These are phyloP conservation scores for Pogonomyrmex barbatus DNA, from an alignment of 1,140 invertebrate species.

Conservation along the genomic window DNA sequence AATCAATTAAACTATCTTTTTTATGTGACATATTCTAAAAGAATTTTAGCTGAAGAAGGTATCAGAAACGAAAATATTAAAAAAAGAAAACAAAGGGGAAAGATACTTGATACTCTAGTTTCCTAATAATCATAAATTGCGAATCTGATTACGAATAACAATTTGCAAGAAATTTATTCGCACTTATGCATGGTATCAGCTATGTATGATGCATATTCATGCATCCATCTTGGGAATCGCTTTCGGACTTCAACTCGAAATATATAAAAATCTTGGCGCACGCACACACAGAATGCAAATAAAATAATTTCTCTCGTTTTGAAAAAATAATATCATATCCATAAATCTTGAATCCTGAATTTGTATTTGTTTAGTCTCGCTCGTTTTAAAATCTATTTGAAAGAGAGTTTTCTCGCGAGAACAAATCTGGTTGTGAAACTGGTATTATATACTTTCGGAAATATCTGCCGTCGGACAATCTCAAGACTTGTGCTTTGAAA, in stretches of 20 bases:
- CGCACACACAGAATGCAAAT: not conserved
- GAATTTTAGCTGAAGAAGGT: no score
- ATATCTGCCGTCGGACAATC: slow-evolving; percentile 65
- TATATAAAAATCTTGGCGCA: slow-evolving; percentile 53
- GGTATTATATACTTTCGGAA: not conserved
- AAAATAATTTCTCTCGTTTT: no score
- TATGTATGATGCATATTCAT: slow-evolving; percentile 67
- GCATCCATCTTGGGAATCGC: slow-evolving; percentile 41
- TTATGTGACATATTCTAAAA: no score
- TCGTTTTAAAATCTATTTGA: slow-evolving; percentile 72
- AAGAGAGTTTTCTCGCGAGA: slow-evolving; percentile 47
- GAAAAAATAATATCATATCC: slow-evolving; percentile 52
- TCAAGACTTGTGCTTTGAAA: not conserved
- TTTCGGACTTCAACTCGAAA: slow-evolving; percentile 46
- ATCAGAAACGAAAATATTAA: not conserved
- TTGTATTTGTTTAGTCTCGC: slow-evolving; percentile 80
- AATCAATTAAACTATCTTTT: no score
- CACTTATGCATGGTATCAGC: slow-evolving; percentile 79
- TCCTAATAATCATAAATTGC: slow-evolving; percentile 6
- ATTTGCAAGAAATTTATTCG: slow-evolving; percentile 72
- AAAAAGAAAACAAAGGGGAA: slow-evolving; percentile 7
- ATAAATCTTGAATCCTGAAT: slow-evolving; percentile 69
- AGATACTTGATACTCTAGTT: not conserved
- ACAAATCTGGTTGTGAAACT: not conserved
- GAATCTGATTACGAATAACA: slow-evolving; percentile 49